Base-by-base conservation (phyloP, 2,888 invertebrate species). In the Mamestra brassicae region DNA sequence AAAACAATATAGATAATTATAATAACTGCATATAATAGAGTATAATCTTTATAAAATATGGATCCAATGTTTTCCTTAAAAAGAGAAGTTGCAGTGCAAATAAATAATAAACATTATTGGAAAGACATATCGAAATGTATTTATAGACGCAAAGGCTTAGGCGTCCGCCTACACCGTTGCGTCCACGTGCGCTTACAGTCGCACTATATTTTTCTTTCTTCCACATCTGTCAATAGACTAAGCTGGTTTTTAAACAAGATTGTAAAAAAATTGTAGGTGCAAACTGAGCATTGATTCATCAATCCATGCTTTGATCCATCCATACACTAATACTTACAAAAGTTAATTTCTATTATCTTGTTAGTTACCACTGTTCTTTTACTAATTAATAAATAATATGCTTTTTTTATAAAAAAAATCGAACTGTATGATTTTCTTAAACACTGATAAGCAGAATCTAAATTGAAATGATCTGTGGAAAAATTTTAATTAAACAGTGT, bases 51-150 rank as follows among this genome's bases (percentile, higher is more conserved):
- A 7, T 54, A n/a, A 7, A n/a, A 54, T 54, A 54, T 54, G 6
- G n/a, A 1, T 8, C n/a, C 17, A 55, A 26, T 55, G 4, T 26
- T 55, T 4, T 10, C 10, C 1, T n/a, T 55, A 26, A 57, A 34
- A 34, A 13, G 6, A 13, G 2, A 17, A 26, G n/a, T 15, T 34
- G 47, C 1, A 38, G 5, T 66, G 13, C 36, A 38, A 17, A 38
- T 54, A 65, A 52, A 54, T 34, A 17, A 7, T n/a, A 3, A 57
- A 42, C 15, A 26, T 38, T 8, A 4, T 34, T 17, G 11, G 3
- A 45, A 50, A 76, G 13, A 10, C n/a, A 15, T 61, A 6, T 36
- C 4, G 4, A 50, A 34, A 38, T 60, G 1, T 76, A 60, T 76
- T 76, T 38, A 38, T 38, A 54, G 54, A 63, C 4, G 13, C 10